Percentiles rank a stretch among this genome's conserved stretches.
These are phyloP conservation scores for Heliornis fulica DNA, from an alignment of 2,113 vertebrate genomes.

Conservation along the genomic window DNA sequence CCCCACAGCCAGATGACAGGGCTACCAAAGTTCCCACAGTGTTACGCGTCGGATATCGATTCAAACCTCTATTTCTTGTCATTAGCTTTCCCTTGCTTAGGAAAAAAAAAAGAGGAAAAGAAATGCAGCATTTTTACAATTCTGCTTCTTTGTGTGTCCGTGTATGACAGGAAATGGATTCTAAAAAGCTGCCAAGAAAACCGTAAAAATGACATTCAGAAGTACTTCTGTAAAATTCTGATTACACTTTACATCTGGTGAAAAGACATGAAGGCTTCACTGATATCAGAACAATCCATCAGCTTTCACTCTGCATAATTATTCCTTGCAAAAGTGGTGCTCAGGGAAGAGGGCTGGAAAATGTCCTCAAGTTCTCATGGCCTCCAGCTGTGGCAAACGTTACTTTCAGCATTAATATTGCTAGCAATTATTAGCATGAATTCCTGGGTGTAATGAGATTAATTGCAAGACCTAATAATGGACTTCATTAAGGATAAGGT, in stretches of 20 bases:
- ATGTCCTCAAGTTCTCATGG: background rate
- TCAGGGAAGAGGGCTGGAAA: constrained; percentile 21
- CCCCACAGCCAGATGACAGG: background rate
- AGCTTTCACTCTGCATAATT: constrained; percentile 40
- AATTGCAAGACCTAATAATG: background rate
- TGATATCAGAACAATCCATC: constrained; percentile 47
- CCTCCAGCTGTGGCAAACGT: background rate
- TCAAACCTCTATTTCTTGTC: background rate
- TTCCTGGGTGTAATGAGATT: background rate
- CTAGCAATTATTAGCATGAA: background rate
- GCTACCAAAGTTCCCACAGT: background rate
- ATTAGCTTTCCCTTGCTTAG: background rate
- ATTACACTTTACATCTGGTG: constrained; percentile 59
- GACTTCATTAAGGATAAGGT: background rate
- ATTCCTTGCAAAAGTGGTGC: background rate
- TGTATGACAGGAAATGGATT: constrained; percentile 56
- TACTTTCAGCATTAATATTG: background rate
- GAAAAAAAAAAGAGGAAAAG: constrained; percentile 8
- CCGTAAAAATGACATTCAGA: constrained; percentile 51
- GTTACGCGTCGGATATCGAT: background rate
- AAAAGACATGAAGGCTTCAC: constrained; percentile 41
- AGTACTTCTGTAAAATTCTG: constrained; percentile 60
- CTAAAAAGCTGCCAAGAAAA: constrained; percentile 62
- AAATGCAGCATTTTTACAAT: constrained; percentile 21
- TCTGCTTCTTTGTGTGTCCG: constrained; percentile 18